Base-by-base conservation (phyloP, 2,888 invertebrate genomes). In the Desoria tigrina region DNA sequence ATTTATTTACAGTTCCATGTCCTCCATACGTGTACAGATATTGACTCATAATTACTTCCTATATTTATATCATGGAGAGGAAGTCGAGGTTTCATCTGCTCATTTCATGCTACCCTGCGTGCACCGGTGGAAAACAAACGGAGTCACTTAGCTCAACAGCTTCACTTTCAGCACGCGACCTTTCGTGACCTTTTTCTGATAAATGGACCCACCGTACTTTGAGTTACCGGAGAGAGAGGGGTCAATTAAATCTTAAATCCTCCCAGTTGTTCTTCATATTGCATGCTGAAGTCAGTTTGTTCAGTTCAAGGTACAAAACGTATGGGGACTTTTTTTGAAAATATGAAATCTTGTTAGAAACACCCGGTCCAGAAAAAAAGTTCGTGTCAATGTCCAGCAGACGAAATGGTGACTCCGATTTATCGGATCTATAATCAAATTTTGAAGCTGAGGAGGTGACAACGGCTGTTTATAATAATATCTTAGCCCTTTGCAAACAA, bases 121-220 rank as follows among this genome's bases (percentile, higher is more conserved):
- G 24, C 27, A 14, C 23, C 32, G 16, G 18, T 54, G 16, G 16
- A 11, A n/a, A 54, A 11, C 32, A 32, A 32, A 11, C 16, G 54
- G 54, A 54, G 28, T 26, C 28, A 23, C 37, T 56, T 42, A 16
- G 24, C 2, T 9, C 2, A 39, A 21, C 56, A 4, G 37, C 28
- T 37, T 27, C 32, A 11, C 14, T 55, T 28, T 2, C 28, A 37
- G 56, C 65, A 69, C 63, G 69, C 69, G 65, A 69, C 65, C 65
- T 69, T 54, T 60, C 66, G 69, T 66, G 69, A 69, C 63, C 69
- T 63, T 42, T 57, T 51, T 26, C 24, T 32, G 32, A 32, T 32
- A 32, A 32, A 32, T 32, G 32, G 11, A 11, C 32, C 11, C 6
- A n/a, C n/a, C n/a, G n/a, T n/a, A 32, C 6, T 32, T 18, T 45